phyloP scores from a whole-genome alignment of 1,140 invertebrate species.

The Hyphantria cunea region DNA sequence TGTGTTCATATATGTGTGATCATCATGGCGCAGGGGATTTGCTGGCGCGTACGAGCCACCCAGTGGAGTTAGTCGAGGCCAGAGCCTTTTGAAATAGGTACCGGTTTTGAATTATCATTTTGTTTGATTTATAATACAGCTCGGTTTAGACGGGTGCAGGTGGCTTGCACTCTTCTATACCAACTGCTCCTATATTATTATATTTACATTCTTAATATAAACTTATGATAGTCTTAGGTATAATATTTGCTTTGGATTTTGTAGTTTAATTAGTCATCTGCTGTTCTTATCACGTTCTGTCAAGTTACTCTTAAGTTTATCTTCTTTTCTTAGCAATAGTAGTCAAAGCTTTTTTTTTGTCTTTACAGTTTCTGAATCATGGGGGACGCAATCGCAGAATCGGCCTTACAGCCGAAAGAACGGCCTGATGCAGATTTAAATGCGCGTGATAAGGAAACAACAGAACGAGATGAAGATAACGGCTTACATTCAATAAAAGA shows the following conservation, averaged over 20 bases:
- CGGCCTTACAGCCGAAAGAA: slow-evolving; percentile 10
- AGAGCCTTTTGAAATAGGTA: slow-evolving; percentile 77
- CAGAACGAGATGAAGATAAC: slow-evolving; percentile 46
- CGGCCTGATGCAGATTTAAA: slow-evolving; percentile 27
- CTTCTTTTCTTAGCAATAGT: too few relatives aligned
- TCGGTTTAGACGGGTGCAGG: slow-evolving; percentile 42
- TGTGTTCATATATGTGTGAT: slow-evolving; percentile 36
- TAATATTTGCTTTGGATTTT: too few relatives aligned
- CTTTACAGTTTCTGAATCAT: slow-evolving; percentile 41
- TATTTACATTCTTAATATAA: slow-evolving; percentile 6
- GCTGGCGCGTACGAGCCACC: slow-evolving; percentile 52
- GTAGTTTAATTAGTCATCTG: too few relatives aligned
- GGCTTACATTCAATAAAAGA: slow-evolving; percentile 54
- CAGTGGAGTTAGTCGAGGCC: slow-evolving; percentile 70
- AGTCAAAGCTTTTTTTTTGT: neutral
- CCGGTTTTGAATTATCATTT: slow-evolving; percentile 79
- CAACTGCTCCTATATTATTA: slow-evolving; percentile 12
- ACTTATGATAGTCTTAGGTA: slow-evolving; percentile 2
- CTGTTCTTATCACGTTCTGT: too few relatives aligned
- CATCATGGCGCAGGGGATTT: slow-evolving; percentile 69
- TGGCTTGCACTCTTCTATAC: slow-evolving; percentile 40
- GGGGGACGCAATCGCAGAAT: slow-evolving; percentile 30
- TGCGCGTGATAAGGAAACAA: slow-evolving; percentile 33
- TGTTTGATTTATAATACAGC: slow-evolving; percentile 73
- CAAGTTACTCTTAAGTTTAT: too few relatives aligned